A percentile compares a stretch with the other conserved stretches of the same genome.
Evolutionary conservation across 2,797 vertebrate genomes (phyloP).

Genomic region (Capromys pilorides): DNA sequence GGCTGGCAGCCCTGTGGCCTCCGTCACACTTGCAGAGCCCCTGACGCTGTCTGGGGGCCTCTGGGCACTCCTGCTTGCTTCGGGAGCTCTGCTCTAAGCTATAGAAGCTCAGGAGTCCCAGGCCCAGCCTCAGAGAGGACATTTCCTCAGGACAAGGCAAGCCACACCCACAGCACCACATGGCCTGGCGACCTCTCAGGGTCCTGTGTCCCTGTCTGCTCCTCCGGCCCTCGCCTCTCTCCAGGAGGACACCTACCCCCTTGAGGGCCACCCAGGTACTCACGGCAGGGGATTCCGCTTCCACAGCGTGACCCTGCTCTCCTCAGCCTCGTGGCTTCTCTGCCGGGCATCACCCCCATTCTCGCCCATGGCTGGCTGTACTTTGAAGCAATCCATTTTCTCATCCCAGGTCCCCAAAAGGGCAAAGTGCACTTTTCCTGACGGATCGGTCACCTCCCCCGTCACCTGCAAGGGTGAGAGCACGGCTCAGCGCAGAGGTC

Average conservation of each 20-base stretch:
- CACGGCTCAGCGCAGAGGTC: neutral
- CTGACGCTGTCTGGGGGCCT: no score
- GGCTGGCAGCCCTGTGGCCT: no score
- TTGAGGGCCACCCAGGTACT: conserved; percentile 85
- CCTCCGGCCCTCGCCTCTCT: neutral
- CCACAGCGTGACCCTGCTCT: conserved; percentile 90
- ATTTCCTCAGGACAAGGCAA: neutral
- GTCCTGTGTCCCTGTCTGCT: neutral
- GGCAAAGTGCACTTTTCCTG: conserved; percentile 93
- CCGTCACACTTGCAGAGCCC: no score
- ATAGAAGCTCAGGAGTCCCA: no score
- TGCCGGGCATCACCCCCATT: conserved; percentile 92
- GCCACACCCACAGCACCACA: neutral
- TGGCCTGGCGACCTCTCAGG: neutral
- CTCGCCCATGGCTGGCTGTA: conserved; percentile 88
- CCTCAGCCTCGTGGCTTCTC: conserved; percentile 90
- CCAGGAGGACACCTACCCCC: accelerated
- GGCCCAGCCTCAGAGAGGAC: neutral
- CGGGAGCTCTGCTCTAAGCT: no score
- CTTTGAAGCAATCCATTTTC: conserved; percentile 96
- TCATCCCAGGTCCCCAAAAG: conserved; percentile 97
- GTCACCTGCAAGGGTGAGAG: conserved; percentile 89
- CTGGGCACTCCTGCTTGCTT: no score
- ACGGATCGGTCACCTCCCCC: conserved; percentile 93
- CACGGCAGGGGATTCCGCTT: conserved; percentile 94